Evolutionary conservation across 2,113 vertebrate genomes (phyloP).

Genomic region (Callocephalon fimbriatum): DNA sequence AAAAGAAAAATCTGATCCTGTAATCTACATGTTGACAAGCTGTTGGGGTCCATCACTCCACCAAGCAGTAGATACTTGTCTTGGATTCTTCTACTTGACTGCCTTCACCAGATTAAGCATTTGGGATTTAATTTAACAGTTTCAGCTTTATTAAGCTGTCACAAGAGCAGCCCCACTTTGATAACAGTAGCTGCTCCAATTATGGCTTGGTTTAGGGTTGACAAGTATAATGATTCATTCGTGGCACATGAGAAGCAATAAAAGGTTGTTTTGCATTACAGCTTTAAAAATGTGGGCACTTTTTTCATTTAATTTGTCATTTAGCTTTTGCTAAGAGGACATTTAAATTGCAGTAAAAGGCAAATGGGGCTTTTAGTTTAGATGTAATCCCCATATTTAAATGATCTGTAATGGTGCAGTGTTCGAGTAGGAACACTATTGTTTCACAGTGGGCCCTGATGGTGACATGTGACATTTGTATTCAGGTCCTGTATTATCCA

Average conservation of each 20-base stretch:
- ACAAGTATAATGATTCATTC: constrained; percentile 84
- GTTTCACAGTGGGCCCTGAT: constrained; percentile 76
- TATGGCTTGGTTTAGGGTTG: constrained; percentile 84
- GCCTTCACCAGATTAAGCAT: constrained; percentile 80
- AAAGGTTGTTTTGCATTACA: constrained; percentile 83
- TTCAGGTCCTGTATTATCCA: constrained; percentile 80
- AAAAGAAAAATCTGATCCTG: constrained; percentile 9
- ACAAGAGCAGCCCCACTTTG: constrained; percentile 74
- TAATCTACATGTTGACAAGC: constrained; percentile 68
- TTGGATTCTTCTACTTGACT: constrained; percentile 70
- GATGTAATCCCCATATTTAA: constrained; percentile 82
- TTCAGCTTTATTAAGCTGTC: constrained; percentile 87
- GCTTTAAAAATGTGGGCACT: constrained; percentile 77
- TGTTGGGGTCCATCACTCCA: constrained; percentile 59
- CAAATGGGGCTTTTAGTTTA: constrained; percentile 82
- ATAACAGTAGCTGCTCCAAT: constrained; percentile 85
- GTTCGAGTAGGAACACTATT: constrained; percentile 73
- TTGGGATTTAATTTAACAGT: constrained; percentile 86
- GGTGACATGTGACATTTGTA: constrained; percentile 81
- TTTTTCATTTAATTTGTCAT: constrained; percentile 84
- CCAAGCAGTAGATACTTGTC: constrained; percentile 63
- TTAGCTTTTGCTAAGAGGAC: constrained; percentile 81
- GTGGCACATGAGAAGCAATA: constrained; percentile 77
- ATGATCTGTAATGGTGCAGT: constrained; percentile 75
- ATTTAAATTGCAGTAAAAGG: constrained; percentile 80